These are phyloP conservation scores for Cheirogaleus major DNA, from an alignment of 2,797 vertebrate species.

Conservation along the genomic window DNA sequence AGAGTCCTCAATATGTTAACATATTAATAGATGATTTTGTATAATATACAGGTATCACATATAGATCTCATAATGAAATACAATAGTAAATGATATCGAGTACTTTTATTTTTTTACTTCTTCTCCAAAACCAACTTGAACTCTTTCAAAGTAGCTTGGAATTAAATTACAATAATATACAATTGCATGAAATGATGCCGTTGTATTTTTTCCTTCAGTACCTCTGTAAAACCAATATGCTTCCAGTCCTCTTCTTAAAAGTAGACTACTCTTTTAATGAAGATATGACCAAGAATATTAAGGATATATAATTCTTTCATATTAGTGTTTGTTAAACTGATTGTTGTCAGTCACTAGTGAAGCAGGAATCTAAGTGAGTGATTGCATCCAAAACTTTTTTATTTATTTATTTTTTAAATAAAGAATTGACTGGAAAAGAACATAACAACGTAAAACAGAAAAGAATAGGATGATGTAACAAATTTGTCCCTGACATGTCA, in stretches of 20 bases:
- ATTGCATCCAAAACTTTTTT: neutral
- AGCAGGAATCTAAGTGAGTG: neutral
- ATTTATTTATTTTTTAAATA: neutral
- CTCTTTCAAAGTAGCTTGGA: neutral
- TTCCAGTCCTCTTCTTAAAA: neutral
- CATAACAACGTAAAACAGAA: neutral
- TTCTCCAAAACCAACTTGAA: neutral
- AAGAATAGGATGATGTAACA: neutral
- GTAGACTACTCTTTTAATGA: neutral
- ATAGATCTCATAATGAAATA: neutral
- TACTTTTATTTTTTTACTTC: neutral
- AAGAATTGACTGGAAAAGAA: neutral
- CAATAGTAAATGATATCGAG: neutral
- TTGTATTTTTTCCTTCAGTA: neutral
- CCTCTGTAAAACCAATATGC: neutral
- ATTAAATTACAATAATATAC: neutral
- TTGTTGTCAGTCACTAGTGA: neutral
- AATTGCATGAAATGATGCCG: neutral
- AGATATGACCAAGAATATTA: neutral
- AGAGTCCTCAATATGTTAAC: neutral
- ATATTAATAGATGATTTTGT: neutral
- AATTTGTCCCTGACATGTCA: neutral
- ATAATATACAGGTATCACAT: neutral
- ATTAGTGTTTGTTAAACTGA: neutral
- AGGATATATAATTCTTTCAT: neutral